Evolutionary conservation across 35 echinoderm and acorn worm species (phyloP), one percentile per base, ranked within the genome.

Genomic region (Amphiura filiformis): DNA sequence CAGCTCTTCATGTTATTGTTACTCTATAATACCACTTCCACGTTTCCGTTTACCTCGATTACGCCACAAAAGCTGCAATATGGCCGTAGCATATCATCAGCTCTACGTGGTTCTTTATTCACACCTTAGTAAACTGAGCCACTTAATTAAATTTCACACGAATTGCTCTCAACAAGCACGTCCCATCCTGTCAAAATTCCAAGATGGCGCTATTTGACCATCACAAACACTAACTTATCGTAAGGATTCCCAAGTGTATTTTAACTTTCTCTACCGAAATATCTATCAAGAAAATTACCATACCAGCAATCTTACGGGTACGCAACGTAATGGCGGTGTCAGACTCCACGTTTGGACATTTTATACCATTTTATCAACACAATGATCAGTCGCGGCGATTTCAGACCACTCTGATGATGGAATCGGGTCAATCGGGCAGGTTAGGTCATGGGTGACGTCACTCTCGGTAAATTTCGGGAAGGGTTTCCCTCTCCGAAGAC

Each of bases 161-260:
- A 70, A 70, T 70, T 70, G 26, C 26, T 70, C 26, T 70, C 61
- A n/a, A n/a, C n/a, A 23, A 70, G 61, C 61, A 70, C 61, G 61
- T 70, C 61, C 61, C 61, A 70, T 70, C 61, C 61, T 70, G 61
- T 70, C 9, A n/a, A 70, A 70, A 15, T 70, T n/a, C 61, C 9
- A 70, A 70, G 61, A 70, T 70, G 61, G 61, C 61, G 61, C 61
- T 70, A 70, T 70, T 70, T 11, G 61, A 70, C 61, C 9, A 70
- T 70, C 61, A 70, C 61, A 70, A 70, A 70, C 61, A 70, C 61
- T 13, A 15, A 70, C 3, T 15, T 70, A 5, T 70, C 61, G 3
- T 3, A n/a, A 5, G 61, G 61, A 70, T 15, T 70, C 61, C 61
- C 61, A 2, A 26, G 61, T 70, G 61, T 18, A 70, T 70, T 70